Evolutionary conservation across 1,140 invertebrate genomes (phyloP).

Genomic region (Micrasema minimum): DNA sequence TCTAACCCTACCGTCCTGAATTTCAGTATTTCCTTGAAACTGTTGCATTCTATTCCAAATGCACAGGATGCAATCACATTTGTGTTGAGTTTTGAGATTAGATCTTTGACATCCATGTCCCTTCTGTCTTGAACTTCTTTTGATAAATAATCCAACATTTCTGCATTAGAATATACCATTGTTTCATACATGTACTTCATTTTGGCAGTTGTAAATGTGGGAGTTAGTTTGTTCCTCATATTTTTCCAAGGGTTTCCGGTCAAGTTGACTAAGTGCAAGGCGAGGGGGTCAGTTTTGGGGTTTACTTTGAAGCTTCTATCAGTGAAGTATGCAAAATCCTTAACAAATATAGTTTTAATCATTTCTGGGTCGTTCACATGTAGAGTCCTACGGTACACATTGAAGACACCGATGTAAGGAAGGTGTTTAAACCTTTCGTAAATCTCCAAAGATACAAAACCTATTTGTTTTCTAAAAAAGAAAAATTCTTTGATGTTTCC

Average conservation of each 20-base stretch:
- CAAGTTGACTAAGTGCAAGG: constrained; percentile 61
- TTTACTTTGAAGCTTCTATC: constrained; percentile 64
- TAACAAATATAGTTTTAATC: constrained; percentile 70
- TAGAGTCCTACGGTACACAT: constrained; percentile 62
- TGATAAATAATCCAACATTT: constrained; percentile 55
- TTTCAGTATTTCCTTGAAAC: constrained; percentile 52
- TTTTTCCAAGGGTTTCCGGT: constrained; percentile 67
- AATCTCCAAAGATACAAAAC: constrained; percentile 45
- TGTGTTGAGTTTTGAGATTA: constrained; percentile 54
- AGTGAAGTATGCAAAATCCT: constrained; percentile 68
- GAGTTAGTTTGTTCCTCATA: constrained; percentile 66
- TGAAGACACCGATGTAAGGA: constrained; percentile 57
- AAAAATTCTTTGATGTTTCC: constrained; percentile 55
- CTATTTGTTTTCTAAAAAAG: constrained; percentile 51
- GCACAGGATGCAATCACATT: constrained; percentile 57
- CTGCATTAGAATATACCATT: constrained; percentile 57
- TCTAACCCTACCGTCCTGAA: constrained; percentile 55
- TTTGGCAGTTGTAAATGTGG: constrained; percentile 70
- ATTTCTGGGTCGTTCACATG: constrained; percentile 69
- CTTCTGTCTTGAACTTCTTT: constrained; percentile 36
- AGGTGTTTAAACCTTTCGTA: constrained; percentile 50
- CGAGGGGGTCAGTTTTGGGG: constrained; percentile 64
- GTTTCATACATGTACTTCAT: constrained; percentile 68
- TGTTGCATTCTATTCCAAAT: constrained; percentile 58
- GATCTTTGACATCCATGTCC: constrained; percentile 54